Percentiles rank a stretch among this genome's conserved stretches.
These are phyloP conservation scores for Drosophila paucipuncta DNA, from an alignment of 2,888 invertebrate species.

Conservation along the genomic window DNA sequence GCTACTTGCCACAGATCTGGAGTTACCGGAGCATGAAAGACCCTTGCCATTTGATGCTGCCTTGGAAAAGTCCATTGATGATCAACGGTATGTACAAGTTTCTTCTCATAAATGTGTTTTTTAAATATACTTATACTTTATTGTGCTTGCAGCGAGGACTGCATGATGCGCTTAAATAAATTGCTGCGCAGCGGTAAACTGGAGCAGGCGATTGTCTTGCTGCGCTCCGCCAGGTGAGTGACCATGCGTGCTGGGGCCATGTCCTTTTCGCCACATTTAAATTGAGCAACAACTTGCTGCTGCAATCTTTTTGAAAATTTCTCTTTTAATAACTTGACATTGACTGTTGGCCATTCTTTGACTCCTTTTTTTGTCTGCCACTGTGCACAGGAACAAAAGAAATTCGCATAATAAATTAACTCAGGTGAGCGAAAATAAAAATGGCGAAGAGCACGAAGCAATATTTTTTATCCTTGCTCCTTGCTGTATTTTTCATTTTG, in stretches of 20 bases:
- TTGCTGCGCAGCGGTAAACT: slow-evolving; percentile 90
- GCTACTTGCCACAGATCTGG: slow-evolving; percentile 86
- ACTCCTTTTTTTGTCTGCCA: slow-evolving; percentile 1
- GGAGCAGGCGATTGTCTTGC: slow-evolving; percentile 92
- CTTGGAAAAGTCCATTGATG: slow-evolving; percentile 93
- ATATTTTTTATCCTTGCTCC: slow-evolving; percentile 10
- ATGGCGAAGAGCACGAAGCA: slow-evolving; percentile 12
- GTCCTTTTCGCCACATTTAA: slow-evolving; percentile 28
- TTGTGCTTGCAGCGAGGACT: slow-evolving; percentile 89
- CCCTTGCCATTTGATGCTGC: slow-evolving; percentile 94
- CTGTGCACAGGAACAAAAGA: slow-evolving; percentile 56
- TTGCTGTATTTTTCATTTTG: slow-evolving; percentile 10
- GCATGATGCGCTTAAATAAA: slow-evolving; percentile 94
- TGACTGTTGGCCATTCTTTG: slow-evolving; percentile 61
- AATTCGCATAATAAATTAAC: slow-evolving; percentile 79
- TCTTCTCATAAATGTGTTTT: neutral
- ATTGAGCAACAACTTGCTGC: slow-evolving; percentile 52
- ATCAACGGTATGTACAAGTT: slow-evolving; percentile 91
- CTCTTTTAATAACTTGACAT: slow-evolving; percentile 78
- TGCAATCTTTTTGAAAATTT: slow-evolving; percentile 60
- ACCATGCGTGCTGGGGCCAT: slow-evolving; percentile 10
- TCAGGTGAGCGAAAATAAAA: slow-evolving; percentile 46
- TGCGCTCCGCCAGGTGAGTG: slow-evolving; percentile 91
- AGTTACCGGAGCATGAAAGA: slow-evolving; percentile 85
- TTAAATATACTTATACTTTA: slow-evolving; percentile 11